Conservation (phyloP, 2,888 invertebrate genomes). For the Iphiclides podalirius region DNA sequence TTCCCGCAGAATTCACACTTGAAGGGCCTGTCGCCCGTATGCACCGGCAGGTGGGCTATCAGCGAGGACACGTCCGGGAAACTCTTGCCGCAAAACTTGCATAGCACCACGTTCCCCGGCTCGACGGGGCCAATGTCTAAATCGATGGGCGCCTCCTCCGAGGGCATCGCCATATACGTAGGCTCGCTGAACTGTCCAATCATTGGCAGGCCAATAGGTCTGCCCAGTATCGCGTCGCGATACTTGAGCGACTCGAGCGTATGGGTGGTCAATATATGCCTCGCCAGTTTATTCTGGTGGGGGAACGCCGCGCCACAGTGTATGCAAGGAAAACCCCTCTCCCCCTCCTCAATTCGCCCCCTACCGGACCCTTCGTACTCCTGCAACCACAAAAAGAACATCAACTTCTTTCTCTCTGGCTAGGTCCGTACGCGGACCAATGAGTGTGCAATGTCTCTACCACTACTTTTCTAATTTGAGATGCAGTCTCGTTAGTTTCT, state of each 20-base stretch:
- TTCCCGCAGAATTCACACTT: slow-evolving; percentile 97
- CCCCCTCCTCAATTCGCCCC: slow-evolving; percentile 73
- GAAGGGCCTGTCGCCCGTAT: slow-evolving; percentile 94
- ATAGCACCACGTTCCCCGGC: slow-evolving; percentile 89
- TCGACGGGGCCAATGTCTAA: slow-evolving; percentile 80
- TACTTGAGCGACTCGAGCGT: slow-evolving; percentile 93
- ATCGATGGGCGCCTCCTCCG: slow-evolving; percentile 82
- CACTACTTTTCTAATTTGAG: slow-evolving; percentile 78
- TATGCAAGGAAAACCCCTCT: slow-evolving; percentile 88
- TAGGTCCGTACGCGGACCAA: slow-evolving; percentile 63
- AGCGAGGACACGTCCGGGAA: slow-evolving; percentile 94
- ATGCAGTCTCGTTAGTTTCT: slow-evolving; percentile 71
- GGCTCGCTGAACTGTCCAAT: slow-evolving; percentile 73
- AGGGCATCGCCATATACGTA: slow-evolving; percentile 68
- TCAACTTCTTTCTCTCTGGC: slow-evolving; percentile 91
- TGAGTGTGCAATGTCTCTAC: slow-evolving; percentile 74
- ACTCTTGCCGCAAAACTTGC: slow-evolving; percentile 96
- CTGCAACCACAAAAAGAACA: slow-evolving; percentile 93
- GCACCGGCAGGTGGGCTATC: slow-evolving; percentile 92
- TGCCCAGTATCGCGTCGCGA: slow-evolving; percentile 83
- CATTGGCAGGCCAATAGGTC: slow-evolving; percentile 61
- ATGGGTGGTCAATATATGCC: slow-evolving; percentile 93
- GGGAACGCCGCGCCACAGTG: slow-evolving; percentile 94
- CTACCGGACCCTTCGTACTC: slow-evolving; percentile 88
- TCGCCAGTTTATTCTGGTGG: slow-evolving; percentile 93